Evolutionary conservation across 2,797 vertebrate species (phyloP), one percentile per base, ranked within the genome.

Genomic region (Craterocephalus amniculus): DNA sequence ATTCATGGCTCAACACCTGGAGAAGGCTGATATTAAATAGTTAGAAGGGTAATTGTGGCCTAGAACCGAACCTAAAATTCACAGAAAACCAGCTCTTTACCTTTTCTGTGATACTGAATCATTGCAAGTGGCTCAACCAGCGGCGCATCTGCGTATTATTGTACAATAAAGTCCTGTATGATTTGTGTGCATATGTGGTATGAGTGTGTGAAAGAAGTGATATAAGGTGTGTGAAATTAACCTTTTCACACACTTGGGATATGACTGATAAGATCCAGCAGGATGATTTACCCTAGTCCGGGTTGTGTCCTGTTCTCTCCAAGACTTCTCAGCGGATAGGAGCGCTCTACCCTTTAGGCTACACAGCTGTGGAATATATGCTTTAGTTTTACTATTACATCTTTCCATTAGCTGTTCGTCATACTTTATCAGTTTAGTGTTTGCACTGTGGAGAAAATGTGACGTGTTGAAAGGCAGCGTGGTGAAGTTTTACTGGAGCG

Each of bases 371-470:
- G 70, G 91, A 88, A 93, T 88, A 80, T 90, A 93, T 90, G 88
- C 90, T 91, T 89, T 90, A 88, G 86, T 93, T 93, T 92, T 91
- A 91, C 88, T 92, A 76, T 93, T 89, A 88, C 84, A 88, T 89
- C 87, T 88, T 90, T 87, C 87, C 83, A 90, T 91, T 86, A 90
- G 82, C 89, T 67, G 58, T 75, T 88, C 72, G 77, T 78, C 87
- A 76, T 83, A 84, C 81, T 88, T 87, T 87, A 90, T 91, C 90
- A 89, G 89, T 91, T 89, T 89, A 88, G 89, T 88, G 84, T 90
- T 88, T 89, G 86, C 84, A 91, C 86, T 88, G 81, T 89, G 86
- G 90, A 87, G 84, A 63, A 85, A 84, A 82, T 85, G 86, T 87
- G 86, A 88, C 77, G 78, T 76, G 89, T 88, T 79, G 88, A 85